Base-by-base conservation (phyloP, 1,140 invertebrate genomes). In the Zaprionus camerounensis region DNA sequence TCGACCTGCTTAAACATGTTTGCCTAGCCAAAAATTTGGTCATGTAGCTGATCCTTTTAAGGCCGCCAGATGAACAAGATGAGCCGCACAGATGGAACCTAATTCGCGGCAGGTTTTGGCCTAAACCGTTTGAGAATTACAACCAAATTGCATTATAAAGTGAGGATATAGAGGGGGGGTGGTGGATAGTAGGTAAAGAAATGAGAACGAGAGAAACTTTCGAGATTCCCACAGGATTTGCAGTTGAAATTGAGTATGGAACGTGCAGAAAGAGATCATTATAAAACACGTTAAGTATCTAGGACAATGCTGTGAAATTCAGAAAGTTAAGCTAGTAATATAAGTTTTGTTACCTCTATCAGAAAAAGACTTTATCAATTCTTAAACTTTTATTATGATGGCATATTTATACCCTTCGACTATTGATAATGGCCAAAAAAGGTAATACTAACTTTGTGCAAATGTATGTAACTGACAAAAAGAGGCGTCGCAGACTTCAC, bases 91-190 rank as follows among this genome's bases (percentile, higher is more conserved):
- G 34, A 58, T 46, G 41, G 41, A n/a, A 34, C 55, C 41, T 56
- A 26, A 56, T 28, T 56, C 53, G 20, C 20, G 22, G 46, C 46
- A 51, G 46, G 46, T 51, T 51, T 51, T 24, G 17, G 46, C 20
- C 46, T 51, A 51, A 51, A 51, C 46, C 46, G 46, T 51, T 51
- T 51, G 46, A 24, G 46, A 51, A 51, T 51, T 51, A 51, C 17
- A 24, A 24, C 3, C 12, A 51, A 46, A 51, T 51, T 51, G 46
- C 20, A 51, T 51, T 22, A 51, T 1, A 20, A 12, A 5, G 20
- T 12, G 41, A 0, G 4, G 36, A 34, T 9, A 9, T 0, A 38
- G 13, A 7, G 6, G 41, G 41, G 41, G 6, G n/a, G 6, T 3
- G 3, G 6, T 7, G n/a, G n/a, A 46, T 3, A 17, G 41, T 2